These are phyloP conservation scores for Lomographa bimaculata DNA, from an alignment of 2,888 invertebrate genomes.

Conservation along the genomic window DNA sequence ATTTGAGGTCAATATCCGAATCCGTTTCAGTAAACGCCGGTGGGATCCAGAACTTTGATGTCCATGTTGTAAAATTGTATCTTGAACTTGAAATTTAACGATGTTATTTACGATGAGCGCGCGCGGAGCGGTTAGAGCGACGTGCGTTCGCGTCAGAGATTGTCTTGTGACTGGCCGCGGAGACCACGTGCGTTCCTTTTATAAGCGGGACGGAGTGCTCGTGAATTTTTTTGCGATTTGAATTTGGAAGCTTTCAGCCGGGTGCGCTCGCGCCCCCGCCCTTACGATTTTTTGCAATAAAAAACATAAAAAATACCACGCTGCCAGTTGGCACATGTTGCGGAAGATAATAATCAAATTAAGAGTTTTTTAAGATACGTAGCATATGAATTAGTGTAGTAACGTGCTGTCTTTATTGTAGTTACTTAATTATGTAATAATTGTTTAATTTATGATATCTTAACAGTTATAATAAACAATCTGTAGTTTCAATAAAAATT, in stretches of 20 bases:
- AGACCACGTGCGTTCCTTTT: slow-evolving; percentile 73
- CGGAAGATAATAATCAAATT: slow-evolving; percentile 35
- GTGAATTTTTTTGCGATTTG: slow-evolving; percentile 79
- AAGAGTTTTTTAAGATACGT: slow-evolving; percentile 21
- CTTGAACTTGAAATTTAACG: slow-evolving; percentile 65
- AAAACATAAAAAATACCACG: slow-evolving; percentile 56
- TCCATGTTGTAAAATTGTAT: slow-evolving; percentile 60
- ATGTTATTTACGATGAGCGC: slow-evolving; percentile 76
- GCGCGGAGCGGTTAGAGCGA: slow-evolving; percentile 45
- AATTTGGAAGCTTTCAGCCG: slow-evolving; percentile 82
- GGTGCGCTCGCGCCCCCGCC: slow-evolving; percentile 75
- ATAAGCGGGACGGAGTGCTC: slow-evolving; percentile 68
- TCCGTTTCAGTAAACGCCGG: slow-evolving; percentile 70
- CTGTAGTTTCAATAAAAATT: no score
- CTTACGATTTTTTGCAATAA: slow-evolving; percentile 52
- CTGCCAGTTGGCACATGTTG: slow-evolving; percentile 51
- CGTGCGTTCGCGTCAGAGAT: slow-evolving; percentile 57
- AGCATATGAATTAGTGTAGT: slow-evolving; percentile 2
- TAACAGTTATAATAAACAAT: no score
- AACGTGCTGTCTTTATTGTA: background rate
- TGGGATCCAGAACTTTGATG: slow-evolving; percentile 76
- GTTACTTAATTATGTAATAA: no score
- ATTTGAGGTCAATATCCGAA: slow-evolving; percentile 26
- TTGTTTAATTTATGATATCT: no score
- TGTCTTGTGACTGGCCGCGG: slow-evolving; percentile 65